Conservation (phyloP, 2,113 vertebrate species). For the Caranx ignobilis region DNA sequence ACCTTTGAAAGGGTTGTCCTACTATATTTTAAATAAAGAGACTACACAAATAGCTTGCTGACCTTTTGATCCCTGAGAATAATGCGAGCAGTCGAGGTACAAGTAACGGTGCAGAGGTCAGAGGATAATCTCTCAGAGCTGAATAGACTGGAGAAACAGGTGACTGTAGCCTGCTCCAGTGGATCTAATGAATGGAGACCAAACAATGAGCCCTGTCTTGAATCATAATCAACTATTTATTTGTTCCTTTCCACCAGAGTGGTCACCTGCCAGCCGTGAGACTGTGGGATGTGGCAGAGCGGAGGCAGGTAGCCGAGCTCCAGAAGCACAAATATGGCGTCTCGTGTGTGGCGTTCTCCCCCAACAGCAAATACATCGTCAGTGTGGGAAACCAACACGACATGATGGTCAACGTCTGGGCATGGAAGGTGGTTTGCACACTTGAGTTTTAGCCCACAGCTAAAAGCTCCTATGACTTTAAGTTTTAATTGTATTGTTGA, state of each 20-base stretch:
- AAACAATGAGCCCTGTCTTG: background rate
- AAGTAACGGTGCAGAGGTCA: constrained; percentile 37
- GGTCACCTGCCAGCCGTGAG: constrained; percentile 95
- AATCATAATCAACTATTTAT: background rate
- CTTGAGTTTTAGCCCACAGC: background rate
- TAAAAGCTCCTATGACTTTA: background rate
- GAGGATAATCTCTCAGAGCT: constrained; percentile 56
- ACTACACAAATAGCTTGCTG: constrained; percentile 53
- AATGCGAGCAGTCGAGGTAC: constrained; percentile 41
- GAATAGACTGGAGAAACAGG: constrained; percentile 19
- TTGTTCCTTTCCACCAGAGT: constrained; percentile 75
- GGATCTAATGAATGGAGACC: background rate
- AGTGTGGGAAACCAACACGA: constrained; percentile 97
- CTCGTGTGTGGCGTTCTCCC: constrained; percentile 95
- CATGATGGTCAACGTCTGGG: constrained; percentile 98
- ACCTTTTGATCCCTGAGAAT: constrained; percentile 56
- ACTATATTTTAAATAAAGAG: constrained; percentile 21
- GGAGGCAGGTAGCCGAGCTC: constrained; percentile 90
- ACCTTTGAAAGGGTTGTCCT: constrained; percentile 44
- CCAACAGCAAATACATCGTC: constrained; percentile 94
- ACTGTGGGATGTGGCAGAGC: constrained; percentile 92
- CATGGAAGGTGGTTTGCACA: constrained; percentile 89
- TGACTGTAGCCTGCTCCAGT: constrained; percentile 10
- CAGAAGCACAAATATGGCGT: constrained; percentile 94
- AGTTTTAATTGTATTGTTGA: background rate